These are phyloP conservation scores for Romanomermis culicivorax DNA, from an alignment of 2,888 invertebrate species.

Conservation along the genomic window DNA sequence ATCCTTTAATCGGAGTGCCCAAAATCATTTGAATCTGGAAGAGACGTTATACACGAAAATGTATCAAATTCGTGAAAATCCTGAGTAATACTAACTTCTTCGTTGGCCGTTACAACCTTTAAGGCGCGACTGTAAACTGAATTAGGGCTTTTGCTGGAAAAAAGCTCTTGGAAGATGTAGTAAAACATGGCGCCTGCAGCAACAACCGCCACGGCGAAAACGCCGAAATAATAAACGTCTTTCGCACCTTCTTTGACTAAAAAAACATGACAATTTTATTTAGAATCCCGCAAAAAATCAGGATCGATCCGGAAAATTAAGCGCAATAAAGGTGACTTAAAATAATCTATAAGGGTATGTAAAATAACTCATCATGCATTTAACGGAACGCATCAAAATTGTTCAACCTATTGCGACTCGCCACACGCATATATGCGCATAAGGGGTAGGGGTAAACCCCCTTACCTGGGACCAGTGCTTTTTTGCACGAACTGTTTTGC, in stretches of 20 bases:
- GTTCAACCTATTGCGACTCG: no score
- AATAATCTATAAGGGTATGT: no score
- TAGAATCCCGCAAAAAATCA: no score
- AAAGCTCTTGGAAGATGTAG: slow-evolving; percentile 59
- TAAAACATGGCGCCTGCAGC: slow-evolving; percentile 59
- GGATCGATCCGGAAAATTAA: no score
- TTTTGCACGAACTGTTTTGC: no score
- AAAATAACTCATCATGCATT: no score
- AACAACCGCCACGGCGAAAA: slow-evolving; percentile 56
- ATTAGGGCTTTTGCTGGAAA: slow-evolving; percentile 65
- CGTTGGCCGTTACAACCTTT: slow-evolving; percentile 38
- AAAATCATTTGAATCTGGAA: slow-evolving; percentile 44
- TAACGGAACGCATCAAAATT: no score
- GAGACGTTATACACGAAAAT: neutral
- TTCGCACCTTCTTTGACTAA: slow-evolving; percentile 67
- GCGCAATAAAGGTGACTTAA: no score
- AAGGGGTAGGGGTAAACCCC: no score
- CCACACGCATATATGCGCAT: no score
- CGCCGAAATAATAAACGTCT: slow-evolving; percentile 58
- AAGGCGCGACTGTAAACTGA: slow-evolving; percentile 58
- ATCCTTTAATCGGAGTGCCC: slow-evolving; percentile 69
- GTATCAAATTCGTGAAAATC: neutral
- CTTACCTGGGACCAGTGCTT: no score
- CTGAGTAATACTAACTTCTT: neutral
- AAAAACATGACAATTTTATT: no score